Conservation (phyloP, 2,797 vertebrate species). For the Acridotheres tristis region DNA sequence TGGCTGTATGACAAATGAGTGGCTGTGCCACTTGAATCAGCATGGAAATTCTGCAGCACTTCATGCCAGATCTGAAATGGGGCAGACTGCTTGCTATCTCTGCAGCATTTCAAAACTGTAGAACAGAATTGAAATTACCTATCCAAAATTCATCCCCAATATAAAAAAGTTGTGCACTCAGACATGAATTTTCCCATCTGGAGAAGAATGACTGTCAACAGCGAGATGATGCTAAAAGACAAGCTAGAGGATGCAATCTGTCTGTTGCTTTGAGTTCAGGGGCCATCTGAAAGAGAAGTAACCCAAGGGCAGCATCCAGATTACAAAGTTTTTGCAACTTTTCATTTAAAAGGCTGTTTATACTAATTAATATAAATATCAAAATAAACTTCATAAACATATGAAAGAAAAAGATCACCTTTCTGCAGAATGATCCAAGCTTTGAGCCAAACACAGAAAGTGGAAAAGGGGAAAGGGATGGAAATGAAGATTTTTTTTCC, state of each 20-base stretch:
- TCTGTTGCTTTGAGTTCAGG: neutral
- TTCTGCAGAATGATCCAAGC: neutral
- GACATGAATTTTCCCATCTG: slow-evolving; percentile 27
- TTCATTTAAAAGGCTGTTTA: neutral
- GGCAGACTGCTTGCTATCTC: neutral
- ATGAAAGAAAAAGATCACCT: neutral
- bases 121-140: neutral
- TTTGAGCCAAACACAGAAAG: neutral
- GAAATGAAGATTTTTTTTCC: neutral
- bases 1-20: neutral
- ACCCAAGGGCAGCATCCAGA: neutral
- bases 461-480: neutral
- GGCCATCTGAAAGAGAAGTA: neutral
- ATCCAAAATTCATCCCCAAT: neutral
- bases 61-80: slow-evolving; percentile 1
- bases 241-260: neutral
- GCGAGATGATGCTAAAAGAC: neutral
- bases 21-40: neutral
- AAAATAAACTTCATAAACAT: neutral
- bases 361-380: neutral
- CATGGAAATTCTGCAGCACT: neutral
- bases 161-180: neutral
- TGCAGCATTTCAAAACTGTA: neutral
- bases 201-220: neutral
- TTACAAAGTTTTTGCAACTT: neutral